These are phyloP conservation scores for Capromys pilorides DNA, from an alignment of 2,797 vertebrate species.

Conservation along the genomic window DNA sequence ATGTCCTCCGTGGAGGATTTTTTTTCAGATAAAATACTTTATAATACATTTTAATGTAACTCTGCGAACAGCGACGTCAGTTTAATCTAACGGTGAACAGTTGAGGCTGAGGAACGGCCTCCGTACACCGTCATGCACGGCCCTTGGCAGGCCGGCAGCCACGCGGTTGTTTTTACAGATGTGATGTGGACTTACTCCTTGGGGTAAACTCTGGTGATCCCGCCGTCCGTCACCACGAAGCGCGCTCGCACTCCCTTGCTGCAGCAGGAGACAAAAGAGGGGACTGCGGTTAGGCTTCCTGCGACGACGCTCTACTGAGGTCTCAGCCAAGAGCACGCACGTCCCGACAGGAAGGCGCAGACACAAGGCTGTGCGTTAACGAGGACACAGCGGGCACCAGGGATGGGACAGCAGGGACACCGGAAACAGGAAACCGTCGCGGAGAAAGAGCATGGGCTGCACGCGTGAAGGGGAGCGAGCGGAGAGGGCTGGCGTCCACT, in stretches of 20 bases:
- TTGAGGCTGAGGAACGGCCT: conserved; percentile 32
- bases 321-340: conserved; percentile 16
- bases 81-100: not conserved
- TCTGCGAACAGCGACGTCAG: not conserved
- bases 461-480: not conserved
- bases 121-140: not conserved
- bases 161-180: conserved; percentile 32
- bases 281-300: not conserved
- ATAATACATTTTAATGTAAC: not conserved
- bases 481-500: not conserved
- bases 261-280: conserved; percentile 80
- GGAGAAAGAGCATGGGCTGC: rapidly evolving
- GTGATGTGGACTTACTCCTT: conserved; percentile 90
- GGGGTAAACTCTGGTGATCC: conserved; percentile 96
- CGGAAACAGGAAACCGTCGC: not conserved
- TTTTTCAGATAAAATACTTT: conserved; percentile 27
- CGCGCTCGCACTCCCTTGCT: conserved; percentile 93
- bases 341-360: not conserved
- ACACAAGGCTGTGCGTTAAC: not conserved
- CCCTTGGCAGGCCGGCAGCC: not conserved
- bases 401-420: not conserved
- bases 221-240: conserved; percentile 98
- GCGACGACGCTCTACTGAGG: not conserved
- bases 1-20: not conserved
- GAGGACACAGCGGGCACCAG: not conserved